Base-by-base conservation (phyloP, 2,888 invertebrate genomes). In the Eupithecia centaureata region DNA sequence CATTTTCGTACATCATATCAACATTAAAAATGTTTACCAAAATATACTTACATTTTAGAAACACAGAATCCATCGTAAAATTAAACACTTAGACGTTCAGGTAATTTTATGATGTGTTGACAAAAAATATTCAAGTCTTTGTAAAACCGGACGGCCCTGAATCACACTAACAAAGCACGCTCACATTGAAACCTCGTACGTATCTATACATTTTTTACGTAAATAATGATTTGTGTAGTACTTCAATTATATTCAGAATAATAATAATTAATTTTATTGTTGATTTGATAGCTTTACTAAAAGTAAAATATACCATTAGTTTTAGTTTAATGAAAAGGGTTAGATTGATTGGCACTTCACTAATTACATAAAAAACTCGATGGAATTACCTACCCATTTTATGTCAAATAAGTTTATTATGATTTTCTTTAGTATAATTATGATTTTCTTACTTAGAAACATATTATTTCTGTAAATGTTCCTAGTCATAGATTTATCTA, bases 191-290 rank as follows among this genome's bases (percentile, higher is more conserved):
- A 79, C 32, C 33, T 67, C 72, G 77, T 79, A 79, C 82, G 80
- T 82, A 82, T 81, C 82, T 79, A 82, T 81, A 82, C 79, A 85
- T 89, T 86, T 86, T 87, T 86, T 86, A 86, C 86, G 85, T 86
- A 87, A 87, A 88, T 87, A 86, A 88, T 86, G 86, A 87, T 86
- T 86, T 84, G 79, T 81, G 78, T 77, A 84, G 85, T 79, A 82
- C 70, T 80, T 52, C 73, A 60, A 66, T 72, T 72, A 35, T 65
- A 70, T 63, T 63, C 57, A 70, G 69, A 71, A 51, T 63, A 63
- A 32, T 28, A 18, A 10, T 42, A 18, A 42, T 42, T 42, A 12
- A 22, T 47, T 47, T 42, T 35, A 42, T 5, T 42, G 42, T 42
- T 18, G n/a, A n/a, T 42, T 10, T 42, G 18, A 22, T 10, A 22